Evolutionary conservation across 2,888 invertebrate species (phyloP), one percentile per base, ranked within the genome.

Genomic region (Monopis laevigella): DNA sequence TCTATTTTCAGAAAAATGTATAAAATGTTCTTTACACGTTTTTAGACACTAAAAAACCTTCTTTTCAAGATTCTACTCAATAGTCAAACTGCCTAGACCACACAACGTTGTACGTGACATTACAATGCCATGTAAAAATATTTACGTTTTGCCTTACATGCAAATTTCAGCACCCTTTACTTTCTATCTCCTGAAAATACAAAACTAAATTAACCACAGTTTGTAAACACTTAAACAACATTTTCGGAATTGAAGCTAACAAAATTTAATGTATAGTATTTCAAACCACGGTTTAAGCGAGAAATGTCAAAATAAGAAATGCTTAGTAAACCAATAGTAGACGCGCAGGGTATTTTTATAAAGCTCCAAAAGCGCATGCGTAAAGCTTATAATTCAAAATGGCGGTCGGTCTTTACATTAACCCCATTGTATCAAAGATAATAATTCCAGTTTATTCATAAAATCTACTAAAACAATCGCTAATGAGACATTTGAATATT

Each of bases 61-160:
- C n/a, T n/a, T n/a, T n/a, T n/a, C n/a, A n/a, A n/a, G n/a, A n/a
- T n/a, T n/a, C n/a, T n/a, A n/a, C n/a, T n/a, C n/a, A n/a, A n/a
- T n/a, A n/a, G n/a, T n/a, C n/a, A n/a, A n/a, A n/a, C n/a, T n/a
- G n/a, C n/a, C n/a, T n/a, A n/a, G n/a, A n/a, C n/a, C n/a, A n/a
- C n/a, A n/a, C n/a, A n/a, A n/a, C n/a, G n/a, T n/a, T n/a, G n/a
- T n/a, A n/a, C n/a, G n/a, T 12, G 3, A 10, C 12, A 29, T 14
- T 12, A 29, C 29, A 29, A 29, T 29, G 29, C 29, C 29, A 6
- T 14, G 29, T n/a, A n/a, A n/a, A n/a, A n/a, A 29, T 14, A 29
- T 29, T 29, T 29, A 29, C 14, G 29, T 29, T 29, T 29, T 29
- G 29, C 29, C 29, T n/a, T n/a, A n/a, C n/a, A 29, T 29, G 29